phyloP scores from a whole-genome alignment of 2,113 vertebrate genomes.

The Sprattus sprattus region DNA sequence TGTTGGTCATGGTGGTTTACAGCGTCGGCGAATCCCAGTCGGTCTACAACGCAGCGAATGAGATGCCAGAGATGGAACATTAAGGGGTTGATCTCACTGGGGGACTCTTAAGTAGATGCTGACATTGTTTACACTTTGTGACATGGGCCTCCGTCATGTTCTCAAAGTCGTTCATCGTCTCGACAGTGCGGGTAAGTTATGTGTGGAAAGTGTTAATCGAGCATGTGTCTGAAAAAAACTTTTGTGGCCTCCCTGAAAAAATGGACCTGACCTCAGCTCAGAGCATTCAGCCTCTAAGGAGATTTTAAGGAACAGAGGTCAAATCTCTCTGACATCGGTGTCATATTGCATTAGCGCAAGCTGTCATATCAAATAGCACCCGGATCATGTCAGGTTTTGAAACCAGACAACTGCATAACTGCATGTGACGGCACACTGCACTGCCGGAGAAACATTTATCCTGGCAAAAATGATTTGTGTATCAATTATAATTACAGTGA shows the following conservation, averaged over 20 bases:
- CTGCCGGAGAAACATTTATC: not conserved
- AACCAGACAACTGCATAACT: conserved; percentile 2
- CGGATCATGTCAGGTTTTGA: conserved; percentile 17
- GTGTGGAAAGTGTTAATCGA: not conserved
- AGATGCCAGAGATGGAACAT: not conserved
- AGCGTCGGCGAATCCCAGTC: not conserved
- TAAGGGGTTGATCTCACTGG: not conserved
- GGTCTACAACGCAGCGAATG: not conserved
- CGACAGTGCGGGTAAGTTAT: not conserved
- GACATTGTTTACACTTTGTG: not conserved
- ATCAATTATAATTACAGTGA: not conserved
- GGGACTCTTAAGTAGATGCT: not conserved
- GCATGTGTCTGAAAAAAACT: not conserved
- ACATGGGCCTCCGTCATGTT: not conserved
- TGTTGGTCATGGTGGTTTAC: not conserved
- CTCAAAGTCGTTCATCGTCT: not conserved
- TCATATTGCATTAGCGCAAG: conserved; percentile 38
- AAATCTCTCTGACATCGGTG: conserved; percentile 35
- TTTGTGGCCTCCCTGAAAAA: not conserved
- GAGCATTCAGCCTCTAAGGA: not conserved
- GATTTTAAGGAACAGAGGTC: conserved; percentile 29
- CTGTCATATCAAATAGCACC: conserved; percentile 15
- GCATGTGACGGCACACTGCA: not conserved
- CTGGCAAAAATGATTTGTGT: not conserved
- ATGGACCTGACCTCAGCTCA: not conserved